phyloP scores from a whole-genome alignment of 2,888 invertebrate genomes.

The Drosophila mulleri region DNA sequence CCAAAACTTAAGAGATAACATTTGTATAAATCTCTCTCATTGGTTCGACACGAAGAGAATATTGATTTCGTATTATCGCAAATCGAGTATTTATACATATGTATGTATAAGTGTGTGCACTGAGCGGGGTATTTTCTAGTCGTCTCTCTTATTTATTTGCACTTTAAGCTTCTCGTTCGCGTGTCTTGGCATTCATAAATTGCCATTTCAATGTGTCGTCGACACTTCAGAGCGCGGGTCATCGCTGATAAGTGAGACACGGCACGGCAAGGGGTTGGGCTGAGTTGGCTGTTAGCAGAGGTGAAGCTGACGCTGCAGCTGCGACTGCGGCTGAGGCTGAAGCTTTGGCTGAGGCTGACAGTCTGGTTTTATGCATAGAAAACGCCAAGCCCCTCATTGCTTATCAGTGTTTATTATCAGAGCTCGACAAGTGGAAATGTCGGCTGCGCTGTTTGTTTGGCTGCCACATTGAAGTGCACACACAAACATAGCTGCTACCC shows the following conservation, averaged over 20 bases:
- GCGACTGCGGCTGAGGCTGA: slow-evolving; percentile 2
- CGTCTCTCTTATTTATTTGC: background rate
- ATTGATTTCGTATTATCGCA: too few relatives aligned
- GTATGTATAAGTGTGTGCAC: background rate
- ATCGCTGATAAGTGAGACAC: slow-evolving; percentile 65
- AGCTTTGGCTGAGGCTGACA: slow-evolving; percentile 9
- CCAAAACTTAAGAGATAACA: slow-evolving; percentile 5
- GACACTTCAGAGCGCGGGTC: slow-evolving; percentile 54
- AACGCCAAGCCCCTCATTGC: slow-evolving; percentile 26
- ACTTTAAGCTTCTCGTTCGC: slow-evolving; percentile 10
- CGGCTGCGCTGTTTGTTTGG: slow-evolving; percentile 55
- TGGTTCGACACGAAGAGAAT: background rate
- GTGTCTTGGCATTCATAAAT: slow-evolving; percentile 36
- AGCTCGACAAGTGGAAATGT: slow-evolving; percentile 50
- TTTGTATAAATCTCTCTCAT: background rate
- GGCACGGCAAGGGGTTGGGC: background rate
- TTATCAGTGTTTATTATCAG: slow-evolving; percentile 70
- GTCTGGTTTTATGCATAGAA: slow-evolving; percentile 40
- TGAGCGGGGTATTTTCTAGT: background rate
- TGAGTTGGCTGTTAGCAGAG: slow-evolving; percentile 16
- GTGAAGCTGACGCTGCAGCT: slow-evolving; percentile 1
- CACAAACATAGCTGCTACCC: background rate
- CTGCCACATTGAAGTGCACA: slow-evolving; percentile 8
- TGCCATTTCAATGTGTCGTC: slow-evolving; percentile 43
- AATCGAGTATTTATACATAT: background rate